A percentile compares a stretch with the other conserved stretches of the same genome.
phyloP scores from a whole-genome alignment of 2,113 vertebrate genomes.

The Octodon degus region DNA sequence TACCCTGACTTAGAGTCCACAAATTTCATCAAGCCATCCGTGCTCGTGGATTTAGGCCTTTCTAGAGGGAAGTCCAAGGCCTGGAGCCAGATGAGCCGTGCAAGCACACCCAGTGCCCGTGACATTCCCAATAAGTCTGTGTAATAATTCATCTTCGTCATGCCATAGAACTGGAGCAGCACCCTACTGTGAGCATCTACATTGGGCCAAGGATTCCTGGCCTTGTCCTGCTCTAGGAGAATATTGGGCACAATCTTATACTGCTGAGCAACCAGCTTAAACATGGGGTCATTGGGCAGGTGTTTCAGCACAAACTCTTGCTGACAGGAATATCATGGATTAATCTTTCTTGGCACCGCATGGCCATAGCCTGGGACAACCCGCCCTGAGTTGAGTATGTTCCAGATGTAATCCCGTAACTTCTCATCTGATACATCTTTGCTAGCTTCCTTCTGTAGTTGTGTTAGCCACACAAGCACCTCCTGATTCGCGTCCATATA shows the following conservation, averaged over 20 bases:
- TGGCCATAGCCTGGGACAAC: slow-evolving; percentile 97
- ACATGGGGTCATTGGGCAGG: slow-evolving; percentile 95
- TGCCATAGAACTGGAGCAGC: slow-evolving; percentile 96
- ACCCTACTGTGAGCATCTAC: slow-evolving; percentile 98
- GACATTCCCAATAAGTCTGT: slow-evolving; percentile 98
- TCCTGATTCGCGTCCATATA: slow-evolving; percentile 98
- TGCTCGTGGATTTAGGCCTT: slow-evolving; percentile 99
- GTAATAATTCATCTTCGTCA: slow-evolving; percentile 99
- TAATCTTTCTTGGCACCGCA: slow-evolving; percentile 95
- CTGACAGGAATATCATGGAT: slow-evolving; percentile 95
- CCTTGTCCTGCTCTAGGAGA: slow-evolving; percentile 97
- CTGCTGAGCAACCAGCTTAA: slow-evolving; percentile 95
- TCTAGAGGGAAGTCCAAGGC: slow-evolving; percentile 96
- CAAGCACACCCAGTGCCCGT: slow-evolving; percentile 93
- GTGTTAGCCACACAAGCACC: slow-evolving; percentile 96
- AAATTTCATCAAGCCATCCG: slow-evolving; percentile 93
- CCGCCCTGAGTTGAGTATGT: slow-evolving; percentile 97
- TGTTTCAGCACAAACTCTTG: slow-evolving; percentile 96
- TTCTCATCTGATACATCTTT: slow-evolving; percentile 95
- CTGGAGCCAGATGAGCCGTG: slow-evolving; percentile 97
- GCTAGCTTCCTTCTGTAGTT: slow-evolving; percentile 96
- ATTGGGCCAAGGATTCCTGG: slow-evolving; percentile 99
- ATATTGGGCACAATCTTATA: slow-evolving; percentile 98
- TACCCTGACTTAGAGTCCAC: slow-evolving; percentile 93
- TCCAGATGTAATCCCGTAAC: slow-evolving; percentile 98